Evolutionary conservation across 2,888 invertebrate species (phyloP).

Genomic region (Harpalus rubripes): DNA sequence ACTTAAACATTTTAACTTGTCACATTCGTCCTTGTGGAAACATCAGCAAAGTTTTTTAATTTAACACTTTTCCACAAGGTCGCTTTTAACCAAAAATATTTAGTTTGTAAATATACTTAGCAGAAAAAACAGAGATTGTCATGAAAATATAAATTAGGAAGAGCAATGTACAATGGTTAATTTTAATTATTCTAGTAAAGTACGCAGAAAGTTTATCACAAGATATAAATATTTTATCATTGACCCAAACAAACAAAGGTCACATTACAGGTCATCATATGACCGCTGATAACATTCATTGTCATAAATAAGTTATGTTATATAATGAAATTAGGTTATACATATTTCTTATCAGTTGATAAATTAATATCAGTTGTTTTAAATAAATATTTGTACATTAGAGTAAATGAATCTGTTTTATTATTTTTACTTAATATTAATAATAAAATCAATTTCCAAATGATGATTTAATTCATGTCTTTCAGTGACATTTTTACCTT

Average conservation of each 20-base stretch:
- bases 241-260: slow-evolving; percentile 17
- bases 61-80: slow-evolving; percentile 32
- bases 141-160: slow-evolving; percentile 6
- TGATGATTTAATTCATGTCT: too few relatives aligned
- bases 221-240: neutral
- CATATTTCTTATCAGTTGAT: neutral
- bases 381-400: neutral
- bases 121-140: slow-evolving; percentile 28
- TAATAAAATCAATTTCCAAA: neutral
- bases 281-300: slow-evolving; percentile 26
- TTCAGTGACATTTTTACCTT: too few relatives aligned
- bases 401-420: neutral
- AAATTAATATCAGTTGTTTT: neutral
- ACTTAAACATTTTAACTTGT: slow-evolving; percentile 50
- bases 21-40: slow-evolving; percentile 17
- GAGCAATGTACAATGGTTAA: neutral
- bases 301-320: slow-evolving; percentile 25
- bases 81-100: slow-evolving; percentile 38
- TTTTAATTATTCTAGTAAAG: neutral
- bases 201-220: too few relatives aligned
- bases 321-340: slow-evolving; percentile 33
- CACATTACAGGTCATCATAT: slow-evolving; percentile 9
- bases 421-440: neutral
- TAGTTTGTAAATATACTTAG: slow-evolving; percentile 43
- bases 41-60: slow-evolving; percentile 35